These are phyloP conservation scores for Ploceus nigricollis DNA, from an alignment of 2,113 vertebrate species.

Conservation along the genomic window DNA sequence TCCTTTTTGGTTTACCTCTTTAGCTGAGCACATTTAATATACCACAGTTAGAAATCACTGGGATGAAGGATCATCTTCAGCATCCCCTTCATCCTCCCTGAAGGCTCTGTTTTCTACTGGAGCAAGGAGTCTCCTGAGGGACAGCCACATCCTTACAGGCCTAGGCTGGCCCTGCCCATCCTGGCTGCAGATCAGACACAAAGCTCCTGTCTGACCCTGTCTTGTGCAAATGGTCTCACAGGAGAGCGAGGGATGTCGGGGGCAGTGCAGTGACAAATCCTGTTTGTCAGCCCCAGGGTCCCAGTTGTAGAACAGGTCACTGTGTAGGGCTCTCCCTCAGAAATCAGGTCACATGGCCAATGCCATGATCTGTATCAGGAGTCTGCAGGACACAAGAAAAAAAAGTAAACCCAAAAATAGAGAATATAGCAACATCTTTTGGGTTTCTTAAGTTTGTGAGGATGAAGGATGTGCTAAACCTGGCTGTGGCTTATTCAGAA, in stretches of 20 bases:
- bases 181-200: background rate
- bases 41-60: background rate
- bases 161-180: background rate
- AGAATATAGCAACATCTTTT: background rate
- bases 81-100: background rate
- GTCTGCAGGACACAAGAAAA: background rate
- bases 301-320: background rate
- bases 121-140: background rate
- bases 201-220: background rate
- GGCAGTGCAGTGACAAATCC: background rate
- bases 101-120: background rate
- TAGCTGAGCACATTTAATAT: background rate
- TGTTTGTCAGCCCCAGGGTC: background rate
- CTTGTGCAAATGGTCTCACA: background rate
- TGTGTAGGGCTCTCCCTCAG: background rate
- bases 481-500: background rate
- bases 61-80: background rate
- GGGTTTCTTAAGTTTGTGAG: background rate
- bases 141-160: rapidly evolving
- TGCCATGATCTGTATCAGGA: background rate
- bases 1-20: background rate
- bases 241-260: rapidly evolving
- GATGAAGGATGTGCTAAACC: background rate
- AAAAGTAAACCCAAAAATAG: background rate
- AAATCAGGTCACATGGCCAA: background rate